A percentile compares a stretch with the other conserved stretches of the same genome.
phyloP scores from a whole-genome alignment of 2,113 vertebrate genomes.

The Chiloscyllium plagiosum region DNA sequence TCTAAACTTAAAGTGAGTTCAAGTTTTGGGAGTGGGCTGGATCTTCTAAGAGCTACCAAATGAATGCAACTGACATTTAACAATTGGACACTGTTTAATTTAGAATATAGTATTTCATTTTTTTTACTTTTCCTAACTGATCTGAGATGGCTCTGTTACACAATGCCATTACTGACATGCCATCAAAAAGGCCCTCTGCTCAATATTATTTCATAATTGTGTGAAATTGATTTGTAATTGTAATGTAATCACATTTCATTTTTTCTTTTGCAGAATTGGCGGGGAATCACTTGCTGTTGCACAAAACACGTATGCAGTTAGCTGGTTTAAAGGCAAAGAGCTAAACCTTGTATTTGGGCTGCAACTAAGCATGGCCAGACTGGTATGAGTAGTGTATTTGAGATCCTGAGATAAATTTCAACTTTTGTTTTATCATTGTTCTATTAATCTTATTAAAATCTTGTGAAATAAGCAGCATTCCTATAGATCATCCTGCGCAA shows the following conservation, averaged over 20 bases:
- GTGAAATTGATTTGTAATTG: not conserved
- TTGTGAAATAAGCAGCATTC: not conserved
- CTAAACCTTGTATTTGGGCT: constrained; percentile 93
- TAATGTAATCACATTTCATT: not conserved
- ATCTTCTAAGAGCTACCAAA: not conserved
- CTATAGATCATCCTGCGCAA: not conserved
- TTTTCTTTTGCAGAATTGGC: constrained; percentile 66
- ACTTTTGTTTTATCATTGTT: not conserved
- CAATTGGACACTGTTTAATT: not conserved
- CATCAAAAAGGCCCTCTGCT: not conserved
- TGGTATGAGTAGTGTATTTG: constrained; percentile 62
- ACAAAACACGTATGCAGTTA: constrained; percentile 93
- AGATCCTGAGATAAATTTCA: not conserved
- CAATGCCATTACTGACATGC: not conserved
- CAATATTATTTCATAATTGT: not conserved
- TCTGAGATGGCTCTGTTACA: not conserved
- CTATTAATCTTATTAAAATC: not conserved
- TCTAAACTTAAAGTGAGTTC: not conserved
- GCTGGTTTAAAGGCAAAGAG: constrained; percentile 98
- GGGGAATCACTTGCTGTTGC: constrained; percentile 95
- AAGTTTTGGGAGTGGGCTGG: not conserved
- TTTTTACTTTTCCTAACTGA: not conserved
- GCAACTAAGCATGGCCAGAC: constrained; percentile 93
- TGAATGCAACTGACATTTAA: not conserved
- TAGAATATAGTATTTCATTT: not conserved